phyloP scores from a whole-genome alignment of 1,140 invertebrate species.

The Papilio glaucus region DNA sequence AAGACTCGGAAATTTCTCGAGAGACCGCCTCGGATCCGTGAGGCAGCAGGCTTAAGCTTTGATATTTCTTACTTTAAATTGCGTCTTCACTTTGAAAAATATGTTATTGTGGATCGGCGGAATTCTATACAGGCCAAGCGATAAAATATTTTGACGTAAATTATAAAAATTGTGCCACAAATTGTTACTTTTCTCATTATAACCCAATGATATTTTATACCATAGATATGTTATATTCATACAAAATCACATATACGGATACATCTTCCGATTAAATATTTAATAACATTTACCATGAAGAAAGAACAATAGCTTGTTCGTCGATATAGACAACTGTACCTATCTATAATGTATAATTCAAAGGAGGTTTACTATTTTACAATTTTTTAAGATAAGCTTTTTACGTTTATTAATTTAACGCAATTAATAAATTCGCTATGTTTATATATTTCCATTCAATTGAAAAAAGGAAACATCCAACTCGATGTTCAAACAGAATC shows the following conservation, averaged over 20 bases:
- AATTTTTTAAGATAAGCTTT: background rate
- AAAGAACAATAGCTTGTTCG: too few species aligned
- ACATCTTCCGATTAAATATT: too few species aligned
- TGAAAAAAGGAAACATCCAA: background rate
- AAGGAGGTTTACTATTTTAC: too few species aligned
- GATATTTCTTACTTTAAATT: slow-evolving; percentile 32
- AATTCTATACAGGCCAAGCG: background rate
- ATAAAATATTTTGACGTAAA: background rate
- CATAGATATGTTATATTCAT: too few species aligned
- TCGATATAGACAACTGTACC: too few species aligned
- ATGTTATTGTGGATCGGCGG: slow-evolving; percentile 12
- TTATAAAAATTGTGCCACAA: background rate
- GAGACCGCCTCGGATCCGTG: slow-evolving; percentile 9
- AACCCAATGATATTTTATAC: too few species aligned
- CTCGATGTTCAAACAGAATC: slow-evolving; percentile 4
- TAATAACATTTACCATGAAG: too few species aligned
- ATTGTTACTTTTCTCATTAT: background rate
- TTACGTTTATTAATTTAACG: background rate
- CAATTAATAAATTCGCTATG: background rate
- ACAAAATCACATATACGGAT: too few species aligned
- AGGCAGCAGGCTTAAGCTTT: slow-evolving; percentile 28
- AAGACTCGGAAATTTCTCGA: slow-evolving; percentile 26
- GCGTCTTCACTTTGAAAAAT: slow-evolving; percentile 33
- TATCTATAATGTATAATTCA: too few species aligned
- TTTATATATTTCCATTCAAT: background rate